Evolutionary conservation across 2,113 vertebrate genomes (phyloP).

Genomic region (Aramus guarauna): DNA sequence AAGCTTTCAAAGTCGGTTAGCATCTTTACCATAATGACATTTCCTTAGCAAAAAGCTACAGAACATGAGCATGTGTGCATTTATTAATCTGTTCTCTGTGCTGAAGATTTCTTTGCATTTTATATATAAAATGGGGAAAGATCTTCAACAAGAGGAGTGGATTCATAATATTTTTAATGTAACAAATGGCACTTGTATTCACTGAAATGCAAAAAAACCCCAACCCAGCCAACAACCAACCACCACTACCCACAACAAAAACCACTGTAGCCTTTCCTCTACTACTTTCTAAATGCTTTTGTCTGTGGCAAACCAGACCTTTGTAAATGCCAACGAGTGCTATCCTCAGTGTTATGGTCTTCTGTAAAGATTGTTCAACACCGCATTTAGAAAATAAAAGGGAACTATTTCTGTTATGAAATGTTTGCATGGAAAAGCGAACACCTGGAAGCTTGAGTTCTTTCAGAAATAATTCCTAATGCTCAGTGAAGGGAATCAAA

Average conservation of each 20-base stretch:
- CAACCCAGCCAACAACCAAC: neutral
- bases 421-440: neutral
- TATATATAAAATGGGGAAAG: neutral
- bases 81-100: neutral
- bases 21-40: neutral
- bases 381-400: neutral
- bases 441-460: conserved; percentile 35
- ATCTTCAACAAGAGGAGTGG: neutral
- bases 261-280: neutral
- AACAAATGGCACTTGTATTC: neutral
- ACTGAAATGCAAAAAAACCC: neutral
- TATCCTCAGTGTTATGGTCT: neutral
- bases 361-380: neutral
- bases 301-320: neutral
- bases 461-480: conserved; percentile 31
- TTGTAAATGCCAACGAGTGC: neutral
- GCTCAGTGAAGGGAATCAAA: conserved; percentile 48
- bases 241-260: neutral
- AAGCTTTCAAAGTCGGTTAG: conserved; percentile 30
- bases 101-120: neutral
- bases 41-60: neutral
- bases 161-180: neutral
- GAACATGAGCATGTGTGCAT: neutral
- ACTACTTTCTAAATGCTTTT: neutral
- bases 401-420: neutral